Evolutionary conservation across 1,140 invertebrate genomes (phyloP).

Genomic region (Scaptodrosophila lebanonensis): DNA sequence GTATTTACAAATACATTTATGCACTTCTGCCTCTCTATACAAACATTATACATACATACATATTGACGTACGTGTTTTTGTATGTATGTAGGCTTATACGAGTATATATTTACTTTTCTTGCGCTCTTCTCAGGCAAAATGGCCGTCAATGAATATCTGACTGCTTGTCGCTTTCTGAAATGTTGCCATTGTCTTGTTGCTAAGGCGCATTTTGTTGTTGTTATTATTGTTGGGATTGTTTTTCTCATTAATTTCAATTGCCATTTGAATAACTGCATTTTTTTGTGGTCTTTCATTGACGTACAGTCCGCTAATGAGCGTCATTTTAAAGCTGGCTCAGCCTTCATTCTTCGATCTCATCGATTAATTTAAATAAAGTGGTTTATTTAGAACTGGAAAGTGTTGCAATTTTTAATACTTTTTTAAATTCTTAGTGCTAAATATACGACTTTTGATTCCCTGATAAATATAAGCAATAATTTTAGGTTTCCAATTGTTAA

Average conservation of each 20-base stretch:
- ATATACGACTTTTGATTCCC: no score
- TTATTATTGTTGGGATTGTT: slow-evolving; percentile 13
- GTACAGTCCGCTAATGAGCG: not conserved
- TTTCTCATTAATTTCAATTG: slow-evolving; percentile 43
- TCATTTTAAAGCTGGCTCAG: not conserved
- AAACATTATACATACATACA: no score
- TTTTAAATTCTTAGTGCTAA: no score
- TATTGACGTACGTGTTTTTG: no score
- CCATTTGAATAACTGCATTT: slow-evolving; percentile 25
- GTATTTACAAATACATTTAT: no score
- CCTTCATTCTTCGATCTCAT: slow-evolving; percentile 1
- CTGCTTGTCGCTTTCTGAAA: not conserved
- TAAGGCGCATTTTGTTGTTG: slow-evolving; percentile 19
- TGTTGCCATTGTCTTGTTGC: slow-evolving; percentile 24
- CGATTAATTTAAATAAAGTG: no score
- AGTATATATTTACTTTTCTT: not conserved
- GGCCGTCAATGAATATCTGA: slow-evolving; percentile 12
- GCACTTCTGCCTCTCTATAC: no score
- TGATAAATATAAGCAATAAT: no score
- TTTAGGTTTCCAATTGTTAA: no score
- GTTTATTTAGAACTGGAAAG: no score
- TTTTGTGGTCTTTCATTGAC: slow-evolving; percentile 22
- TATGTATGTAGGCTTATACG: no score
- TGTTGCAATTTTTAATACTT: no score
- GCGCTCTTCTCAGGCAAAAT: slow-evolving; percentile 26